A percentile compares a stretch with the other conserved stretches of the same genome.
Conservation (phyloP, 1,140 invertebrate genomes). For the Mylabris phalerata region DNA sequence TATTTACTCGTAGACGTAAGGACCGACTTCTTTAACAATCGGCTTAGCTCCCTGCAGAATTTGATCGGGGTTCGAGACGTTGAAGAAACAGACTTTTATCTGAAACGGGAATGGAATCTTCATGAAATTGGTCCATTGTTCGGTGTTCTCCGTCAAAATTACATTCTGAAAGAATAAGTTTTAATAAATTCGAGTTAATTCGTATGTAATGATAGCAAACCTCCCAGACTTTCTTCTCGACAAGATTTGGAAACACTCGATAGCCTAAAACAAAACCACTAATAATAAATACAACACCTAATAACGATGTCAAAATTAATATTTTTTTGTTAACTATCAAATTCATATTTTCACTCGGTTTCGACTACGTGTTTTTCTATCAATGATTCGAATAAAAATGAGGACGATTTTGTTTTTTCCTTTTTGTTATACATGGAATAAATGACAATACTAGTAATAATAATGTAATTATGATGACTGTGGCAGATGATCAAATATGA, state of each 20-base stretch:
- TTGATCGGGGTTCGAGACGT: constrained; percentile 73
- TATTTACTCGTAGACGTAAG: constrained; percentile 38
- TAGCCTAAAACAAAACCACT: constrained; percentile 41
- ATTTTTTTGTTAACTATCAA: constrained; percentile 4
- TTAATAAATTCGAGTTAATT: not conserved
- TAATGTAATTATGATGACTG: too few species aligned
- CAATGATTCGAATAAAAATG: too few species aligned
- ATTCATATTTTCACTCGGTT: not conserved
- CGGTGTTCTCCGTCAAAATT: constrained; percentile 51
- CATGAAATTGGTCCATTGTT: constrained; percentile 60
- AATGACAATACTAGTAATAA: too few species aligned
- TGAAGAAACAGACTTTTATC: constrained; percentile 80
- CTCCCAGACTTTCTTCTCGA: constrained; percentile 44
- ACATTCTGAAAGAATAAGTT: constrained; percentile 42
- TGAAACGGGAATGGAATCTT: constrained; percentile 64
- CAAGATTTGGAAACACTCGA: constrained; percentile 41
- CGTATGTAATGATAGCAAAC: constrained; percentile 26
- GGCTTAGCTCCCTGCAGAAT: constrained; percentile 60
- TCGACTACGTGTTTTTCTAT: too few species aligned
- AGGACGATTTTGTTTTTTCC: too few species aligned
- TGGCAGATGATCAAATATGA: too few species aligned
- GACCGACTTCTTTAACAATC: constrained; percentile 35
- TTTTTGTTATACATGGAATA: too few species aligned
- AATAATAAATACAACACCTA: constrained; percentile 37
- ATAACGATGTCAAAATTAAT: constrained; percentile 8